These are phyloP conservation scores for Arrhopalites spinosus DNA, from an alignment of 2,888 invertebrate species.

Conservation along the genomic window DNA sequence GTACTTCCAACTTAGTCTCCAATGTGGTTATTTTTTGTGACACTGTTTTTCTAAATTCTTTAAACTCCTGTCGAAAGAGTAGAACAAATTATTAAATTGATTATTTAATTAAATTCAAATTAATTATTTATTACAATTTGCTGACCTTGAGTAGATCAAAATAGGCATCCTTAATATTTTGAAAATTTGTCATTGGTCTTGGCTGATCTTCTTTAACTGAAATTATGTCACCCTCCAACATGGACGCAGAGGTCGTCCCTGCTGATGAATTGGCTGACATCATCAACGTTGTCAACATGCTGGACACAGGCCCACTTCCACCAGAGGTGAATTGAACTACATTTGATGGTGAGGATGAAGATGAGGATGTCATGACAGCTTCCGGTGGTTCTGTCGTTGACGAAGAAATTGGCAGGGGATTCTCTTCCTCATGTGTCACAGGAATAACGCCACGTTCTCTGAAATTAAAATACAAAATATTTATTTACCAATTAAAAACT, in stretches of 20 bases:
- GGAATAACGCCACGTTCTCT: constrained; percentile 35
- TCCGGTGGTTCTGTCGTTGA: neutral
- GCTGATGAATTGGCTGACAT: neutral
- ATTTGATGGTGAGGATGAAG: neutral
- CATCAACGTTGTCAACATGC: neutral
- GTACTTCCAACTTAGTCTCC: constrained; percentile 18
- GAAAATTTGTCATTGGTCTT: constrained; percentile 36
- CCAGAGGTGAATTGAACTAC: neutral
- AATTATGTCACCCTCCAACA: neutral
- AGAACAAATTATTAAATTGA: too few species aligned
- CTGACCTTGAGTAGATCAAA: constrained; percentile 28
- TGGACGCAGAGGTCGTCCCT: neutral
- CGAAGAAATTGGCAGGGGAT: constrained; percentile 13
- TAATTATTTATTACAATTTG: too few species aligned
- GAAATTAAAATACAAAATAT: constrained; percentile 5
- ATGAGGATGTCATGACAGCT: neutral
- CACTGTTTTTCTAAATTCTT: constrained; percentile 15
- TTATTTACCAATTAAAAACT: too few species aligned
- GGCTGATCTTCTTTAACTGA: constrained; percentile 28
- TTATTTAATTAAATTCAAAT: too few species aligned
- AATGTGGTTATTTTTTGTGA: constrained; percentile 16
- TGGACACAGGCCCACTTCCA: neutral
- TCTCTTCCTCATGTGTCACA: constrained; percentile 33
- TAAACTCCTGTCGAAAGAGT: constrained; percentile 31
- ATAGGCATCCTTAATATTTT: constrained; percentile 37